Conservation (phyloP, 2,888 invertebrate species). For the Blastobasis lacticolella region DNA sequence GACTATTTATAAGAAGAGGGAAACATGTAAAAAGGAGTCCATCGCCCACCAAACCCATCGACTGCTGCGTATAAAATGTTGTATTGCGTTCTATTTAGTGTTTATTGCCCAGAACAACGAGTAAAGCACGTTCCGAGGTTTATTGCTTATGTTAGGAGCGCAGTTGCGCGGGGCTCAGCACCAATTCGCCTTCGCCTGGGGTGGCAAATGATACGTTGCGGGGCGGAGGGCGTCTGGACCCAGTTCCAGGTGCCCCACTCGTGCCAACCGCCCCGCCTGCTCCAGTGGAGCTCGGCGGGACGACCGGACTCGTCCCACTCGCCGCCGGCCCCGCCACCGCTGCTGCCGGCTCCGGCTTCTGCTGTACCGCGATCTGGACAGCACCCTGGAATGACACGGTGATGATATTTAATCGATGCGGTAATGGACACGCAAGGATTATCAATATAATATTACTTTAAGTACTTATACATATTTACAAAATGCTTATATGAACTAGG, state of each 20-base stretch:
- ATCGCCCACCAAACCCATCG: too few species aligned
- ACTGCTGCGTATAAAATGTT: conserved; percentile 21
- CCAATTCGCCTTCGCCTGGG: conserved; percentile 71
- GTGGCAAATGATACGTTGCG: conserved; percentile 71
- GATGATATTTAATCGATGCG: too few species aligned
- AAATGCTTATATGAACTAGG: too few species aligned
- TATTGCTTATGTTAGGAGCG: conserved; percentile 70
- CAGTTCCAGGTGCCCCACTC: conserved; percentile 16
- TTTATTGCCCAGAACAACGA: too few species aligned
- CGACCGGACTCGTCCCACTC: neutral
- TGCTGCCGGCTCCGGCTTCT: conserved; percentile 7
- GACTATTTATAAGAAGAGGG: too few species aligned
- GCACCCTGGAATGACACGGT: conserved; percentile 4
- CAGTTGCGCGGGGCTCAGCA: conserved; percentile 77
- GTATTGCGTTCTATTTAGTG: conserved; percentile 29
- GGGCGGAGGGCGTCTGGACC: conserved; percentile 43
- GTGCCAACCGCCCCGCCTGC: conserved; percentile 12
- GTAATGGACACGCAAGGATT: too few species aligned
- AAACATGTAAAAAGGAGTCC: too few species aligned
- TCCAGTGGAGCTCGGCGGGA: too few species aligned
- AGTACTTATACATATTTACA: too few species aligned
- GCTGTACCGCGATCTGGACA: conserved; percentile 11
- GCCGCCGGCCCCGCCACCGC: conserved; percentile 1
- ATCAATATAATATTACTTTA: too few species aligned
- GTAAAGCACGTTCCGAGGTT: conserved; percentile 15